Evolutionary conservation across 1,140 invertebrate genomes (phyloP), one percentile per base, ranked within the genome.

Genomic region (Lamellibrachia luymesi): DNA sequence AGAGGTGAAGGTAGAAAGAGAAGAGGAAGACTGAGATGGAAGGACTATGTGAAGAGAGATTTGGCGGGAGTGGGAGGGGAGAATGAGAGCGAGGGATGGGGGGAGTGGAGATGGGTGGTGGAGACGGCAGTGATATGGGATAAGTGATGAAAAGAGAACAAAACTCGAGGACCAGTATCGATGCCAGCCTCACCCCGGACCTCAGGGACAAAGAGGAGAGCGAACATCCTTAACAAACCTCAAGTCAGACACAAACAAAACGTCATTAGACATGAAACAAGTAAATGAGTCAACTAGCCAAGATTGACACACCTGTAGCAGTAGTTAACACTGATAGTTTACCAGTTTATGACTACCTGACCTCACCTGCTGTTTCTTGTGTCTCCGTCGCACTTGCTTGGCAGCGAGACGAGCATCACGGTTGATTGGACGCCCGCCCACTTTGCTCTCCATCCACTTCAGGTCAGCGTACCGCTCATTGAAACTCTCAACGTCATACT

Each of bases 401-500:
- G 64, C 64, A 0, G 64, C 64, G 2, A 91, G 90, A 91, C 38
- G 50, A 91, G 49, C 51, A 22, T 52, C 51, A 51, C 27, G 92
- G 51, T 93, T 93, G 56, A 27, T 49, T 4, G n/a, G 56, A 8
- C 52, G 90, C 94, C 93, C n/a, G 97, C 97, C 92, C 50, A 97
- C 98, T 96, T 99, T 99, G 7, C 96, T 96, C 95, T 98, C 97
- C 94, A 99, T 97, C 96, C 97, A 99, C 94, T 98, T 98, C 22
- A 99, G 96, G 97, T 99, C 98, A 10, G 98, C 98, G 95, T 97
- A 98, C 17, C 97, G 97, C 93, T 99, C 98, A 94, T 97, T 97
- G 95, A 99, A 99, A 91, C 98, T 97, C 89, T 99, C 97, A 93
- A 97, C 96, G 95, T 99, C 99, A 95, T 98, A 97, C 95, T 97